phyloP scores from a whole-genome alignment of 1,140 invertebrate species.

The Lepidotrigona ventralis region DNA sequence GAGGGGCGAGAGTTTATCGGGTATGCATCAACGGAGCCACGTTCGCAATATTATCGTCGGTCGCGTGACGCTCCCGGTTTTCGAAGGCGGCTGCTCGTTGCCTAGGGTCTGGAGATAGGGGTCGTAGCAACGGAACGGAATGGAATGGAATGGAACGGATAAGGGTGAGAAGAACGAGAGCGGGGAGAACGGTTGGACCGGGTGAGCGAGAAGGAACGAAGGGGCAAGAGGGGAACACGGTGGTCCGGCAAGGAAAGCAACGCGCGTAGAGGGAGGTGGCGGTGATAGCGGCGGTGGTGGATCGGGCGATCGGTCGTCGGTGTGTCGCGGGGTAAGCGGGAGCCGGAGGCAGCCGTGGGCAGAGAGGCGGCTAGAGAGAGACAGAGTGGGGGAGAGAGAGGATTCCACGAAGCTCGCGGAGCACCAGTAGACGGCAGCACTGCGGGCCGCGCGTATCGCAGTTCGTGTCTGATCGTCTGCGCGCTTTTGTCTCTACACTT shows the following conservation, averaged over 20 bases:
- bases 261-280: constrained; percentile 9
- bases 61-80: constrained; percentile 69
- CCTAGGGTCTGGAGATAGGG: constrained; percentile 50
- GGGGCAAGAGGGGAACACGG: neutral
- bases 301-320: constrained; percentile 10
- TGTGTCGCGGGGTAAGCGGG: constrained; percentile 23
- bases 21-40: constrained; percentile 62
- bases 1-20: constrained; percentile 62
- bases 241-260: neutral
- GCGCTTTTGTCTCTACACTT: constrained; percentile 57
- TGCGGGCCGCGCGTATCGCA: constrained; percentile 76
- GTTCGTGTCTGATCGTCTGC: constrained; percentile 58
- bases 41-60: constrained; percentile 70
- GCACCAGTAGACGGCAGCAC: constrained; percentile 80
- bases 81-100: constrained; percentile 62
- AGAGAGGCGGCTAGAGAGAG: neutral
- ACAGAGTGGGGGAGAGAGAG: constrained; percentile 41
- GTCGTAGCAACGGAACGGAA: constrained; percentile 30
- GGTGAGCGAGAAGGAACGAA: neutral
- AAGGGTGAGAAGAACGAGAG: neutral
- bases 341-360: neutral
- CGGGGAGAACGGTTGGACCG: constrained; percentile 11
- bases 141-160: constrained; percentile 7
- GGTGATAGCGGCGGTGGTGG: neutral
- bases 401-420: constrained; percentile 61